Evolutionary conservation across 2,113 vertebrate species (phyloP), one percentile per base, ranked within the genome.

Genomic region (Meles meles): DNA sequence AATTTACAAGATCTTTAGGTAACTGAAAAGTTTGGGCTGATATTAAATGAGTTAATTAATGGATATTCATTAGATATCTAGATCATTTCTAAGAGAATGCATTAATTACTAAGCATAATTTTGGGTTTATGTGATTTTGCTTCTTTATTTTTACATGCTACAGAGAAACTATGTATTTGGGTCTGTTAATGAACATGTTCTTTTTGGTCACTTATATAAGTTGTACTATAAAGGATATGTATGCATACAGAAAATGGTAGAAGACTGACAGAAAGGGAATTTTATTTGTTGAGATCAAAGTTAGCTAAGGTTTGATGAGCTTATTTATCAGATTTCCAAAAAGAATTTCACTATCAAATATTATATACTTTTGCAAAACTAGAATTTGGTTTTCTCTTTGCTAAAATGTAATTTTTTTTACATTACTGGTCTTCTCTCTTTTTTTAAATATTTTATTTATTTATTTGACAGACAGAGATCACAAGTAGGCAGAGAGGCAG

Each of bases 361-460:
- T n/a, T 77, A 92, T 42, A 90, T 42, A 88, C 15, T 71, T 55
- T 76, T 97, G 6, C 11, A 96, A 83, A 97, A 72, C 39, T 52
- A 95, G 57, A 93, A 81, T 93, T 94, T 96, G 81, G n/a, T 91
- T 87, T 92, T 89, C 76, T 94, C 37, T 82, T 42, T 92, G 67
- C 94, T 84, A 88, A 93, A 93, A 91, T 88, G 55, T 52, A 6
- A 21, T 21, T 79, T n/a, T 80, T 80, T 81, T 55, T 77, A 25
- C n/a, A 87, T 83, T 94, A 76, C 65, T 27, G 20, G 65, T 74
- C 13, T 83, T 31, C 77, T 86, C 76, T n/a, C n/a, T n/a, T n/a
- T n/a, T n/a, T n/a, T n/a, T n/a, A n/a, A n/a, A n/a, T n/a, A n/a
- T n/a, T n/a, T n/a, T n/a, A n/a, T n/a, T n/a, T n/a, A n/a, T n/a